Base-by-base conservation (phyloP, 2,888 invertebrate genomes). In the Aricia artaxerxes region DNA sequence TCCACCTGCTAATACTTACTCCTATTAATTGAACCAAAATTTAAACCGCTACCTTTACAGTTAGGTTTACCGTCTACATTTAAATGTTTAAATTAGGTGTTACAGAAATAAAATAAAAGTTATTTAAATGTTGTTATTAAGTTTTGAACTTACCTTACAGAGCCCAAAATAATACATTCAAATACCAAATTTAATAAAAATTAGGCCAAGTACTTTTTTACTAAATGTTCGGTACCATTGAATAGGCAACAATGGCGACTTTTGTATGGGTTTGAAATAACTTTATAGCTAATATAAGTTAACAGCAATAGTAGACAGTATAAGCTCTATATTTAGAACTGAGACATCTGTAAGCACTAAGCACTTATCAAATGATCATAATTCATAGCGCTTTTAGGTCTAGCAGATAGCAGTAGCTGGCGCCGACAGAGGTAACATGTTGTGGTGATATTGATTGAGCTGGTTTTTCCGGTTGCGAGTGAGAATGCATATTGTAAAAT, bases 31-130 rank as follows among this genome's bases (percentile, higher is more conserved):
- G 69, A 69, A 35, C 35, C 69, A 35, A 35, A 69, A 1, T 35
- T 35, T 24, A 61, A 60, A 69, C 69, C 69, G 69, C 69, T 69
- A 69, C 2, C 16, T 69, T 38, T 35, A 69, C 69, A 69, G 69
- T 69, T 69, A 69, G 69, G 1, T 38, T 35, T 69, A 69, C 35
- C 35, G 4, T 38, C 69, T 69, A 69, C 35, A 69, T 69, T 69
- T 16, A 69, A 13, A 69, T 16, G 35, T 69, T 69, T 31, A 64
- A 64, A 31, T 31, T 9, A 64, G 69, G 5, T 5, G 60, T 61
- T 61, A 61, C 7, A 61, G 4, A 61, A 69, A 64, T 64, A 61
- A 24, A 61, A 31, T 31, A 64, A 64, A 64, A 49, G 49, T 49
- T 2, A 9, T 61, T 61, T 61, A n/a, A 61, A 61, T 61, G 7